Percentiles rank a stretch among this genome's conserved stretches.
These are phyloP conservation scores for Xerus inauris DNA, from an alignment of 2,113 vertebrate species.

Conservation along the genomic window DNA sequence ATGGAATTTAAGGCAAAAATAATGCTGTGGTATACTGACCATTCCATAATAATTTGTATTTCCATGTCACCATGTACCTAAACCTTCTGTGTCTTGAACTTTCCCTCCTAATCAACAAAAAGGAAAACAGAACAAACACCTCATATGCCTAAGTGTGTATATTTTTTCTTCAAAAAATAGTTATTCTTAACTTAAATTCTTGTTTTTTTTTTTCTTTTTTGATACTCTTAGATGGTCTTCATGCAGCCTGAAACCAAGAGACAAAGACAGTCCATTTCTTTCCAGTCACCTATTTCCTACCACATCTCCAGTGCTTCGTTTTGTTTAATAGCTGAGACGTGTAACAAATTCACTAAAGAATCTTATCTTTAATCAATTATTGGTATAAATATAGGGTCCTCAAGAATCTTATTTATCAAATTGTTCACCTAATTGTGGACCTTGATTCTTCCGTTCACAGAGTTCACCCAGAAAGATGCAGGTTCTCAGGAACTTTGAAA, in stretches of 20 bases:
- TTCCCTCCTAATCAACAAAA: background rate
- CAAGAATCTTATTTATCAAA: slow-evolving; percentile 49
- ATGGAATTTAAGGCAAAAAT: background rate
- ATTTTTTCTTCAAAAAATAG: slow-evolving; percentile 1
- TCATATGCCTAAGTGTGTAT: slow-evolving; percentile 3
- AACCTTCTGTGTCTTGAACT: background rate
- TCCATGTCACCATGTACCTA: fast-evolving
- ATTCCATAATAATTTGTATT: background rate
- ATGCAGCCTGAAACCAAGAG: background rate
- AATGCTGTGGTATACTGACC: slow-evolving; percentile 27
- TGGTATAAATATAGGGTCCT: slow-evolving; percentile 31
- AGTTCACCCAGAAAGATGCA: slow-evolving; percentile 41
- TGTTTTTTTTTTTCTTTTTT: background rate
- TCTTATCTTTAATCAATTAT: slow-evolving; percentile 49
- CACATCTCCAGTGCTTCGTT: slow-evolving; percentile 5
- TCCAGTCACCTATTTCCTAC: background rate
- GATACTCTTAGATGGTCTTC: slow-evolving; percentile 33
- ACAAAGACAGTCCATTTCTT: slow-evolving; percentile 50
- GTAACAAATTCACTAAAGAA: slow-evolving; percentile 8
- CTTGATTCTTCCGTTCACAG: slow-evolving; percentile 51
- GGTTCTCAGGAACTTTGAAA: slow-evolving; percentile 41
- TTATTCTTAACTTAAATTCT: background rate
- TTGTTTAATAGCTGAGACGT: slow-evolving; percentile 40
- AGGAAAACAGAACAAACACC: background rate
- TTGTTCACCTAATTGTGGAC: background rate